Evolutionary conservation across 2,113 vertebrate genomes (phyloP).

Genomic region (Ammodytes dubius): DNA sequence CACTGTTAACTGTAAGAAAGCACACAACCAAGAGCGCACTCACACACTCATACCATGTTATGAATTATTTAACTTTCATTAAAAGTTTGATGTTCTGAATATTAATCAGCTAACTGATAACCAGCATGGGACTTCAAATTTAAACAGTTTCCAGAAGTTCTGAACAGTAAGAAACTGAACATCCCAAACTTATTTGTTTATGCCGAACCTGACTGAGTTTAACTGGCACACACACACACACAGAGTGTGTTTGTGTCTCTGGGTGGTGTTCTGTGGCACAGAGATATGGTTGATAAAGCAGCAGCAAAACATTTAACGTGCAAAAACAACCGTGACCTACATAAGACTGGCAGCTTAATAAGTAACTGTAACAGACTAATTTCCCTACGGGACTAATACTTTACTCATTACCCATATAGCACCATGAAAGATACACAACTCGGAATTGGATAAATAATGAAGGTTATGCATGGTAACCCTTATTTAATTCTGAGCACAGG

Average conservation of each 20-base stretch:
- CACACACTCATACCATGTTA: background rate
- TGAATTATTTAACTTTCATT: background rate
- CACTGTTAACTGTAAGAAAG: background rate
- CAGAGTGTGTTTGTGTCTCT: slow-evolving; percentile 8
- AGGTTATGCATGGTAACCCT: background rate
- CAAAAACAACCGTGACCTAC: slow-evolving; percentile 71
- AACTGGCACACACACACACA: background rate
- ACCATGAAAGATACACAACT: slow-evolving; percentile 33
- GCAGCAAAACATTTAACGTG: slow-evolving; percentile 47
- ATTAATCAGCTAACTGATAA: background rate
- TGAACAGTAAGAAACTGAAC: background rate
- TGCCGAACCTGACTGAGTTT: slow-evolving; percentile 15
- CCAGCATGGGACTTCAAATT: background rate
- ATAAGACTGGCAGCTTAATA: slow-evolving; percentile 69
- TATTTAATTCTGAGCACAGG: background rate
- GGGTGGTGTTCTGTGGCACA: slow-evolving; percentile 17
- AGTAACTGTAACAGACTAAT: slow-evolving; percentile 66
- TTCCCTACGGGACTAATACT: slow-evolving; percentile 53
- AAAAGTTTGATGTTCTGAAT: background rate
- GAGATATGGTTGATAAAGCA: slow-evolving; percentile 54
- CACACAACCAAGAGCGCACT: background rate
- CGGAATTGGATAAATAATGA: slow-evolving; percentile 38
- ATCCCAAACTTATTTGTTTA: slow-evolving; percentile 23
- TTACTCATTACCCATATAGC: slow-evolving; percentile 58
- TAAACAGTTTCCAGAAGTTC: slow-evolving; percentile 3